phyloP scores from a whole-genome alignment of 30 jellyfish, hydroid and myxozoan genomes.

The Sanderia malayensis region DNA sequence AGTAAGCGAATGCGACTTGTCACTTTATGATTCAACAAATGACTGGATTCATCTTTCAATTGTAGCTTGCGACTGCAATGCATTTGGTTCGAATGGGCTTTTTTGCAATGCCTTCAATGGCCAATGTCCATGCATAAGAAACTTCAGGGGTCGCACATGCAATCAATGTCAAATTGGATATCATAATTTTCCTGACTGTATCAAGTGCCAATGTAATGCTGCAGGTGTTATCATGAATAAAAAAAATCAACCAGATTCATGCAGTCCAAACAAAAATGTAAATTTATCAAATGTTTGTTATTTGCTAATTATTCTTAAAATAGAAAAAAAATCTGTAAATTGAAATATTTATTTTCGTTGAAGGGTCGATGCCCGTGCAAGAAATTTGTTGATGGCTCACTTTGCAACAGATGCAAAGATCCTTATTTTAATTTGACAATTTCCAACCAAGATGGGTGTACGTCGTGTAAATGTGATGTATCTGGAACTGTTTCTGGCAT shows the following conservation, averaged over 20 bases:
- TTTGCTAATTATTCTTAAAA: neutral
- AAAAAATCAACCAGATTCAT: constrained; percentile 46
- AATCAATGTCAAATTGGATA: constrained; percentile 70
- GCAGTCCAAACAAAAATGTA: constrained; percentile 59
- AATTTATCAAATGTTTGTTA: constrained; percentile 1
- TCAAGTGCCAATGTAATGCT: constrained; percentile 65
- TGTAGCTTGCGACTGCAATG: constrained; percentile 69
- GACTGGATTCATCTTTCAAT: neutral
- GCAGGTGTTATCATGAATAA: constrained; percentile 60
- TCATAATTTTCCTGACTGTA: constrained; percentile 58
- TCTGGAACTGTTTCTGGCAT: constrained; percentile 70
- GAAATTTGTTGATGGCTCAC: constrained; percentile 52
- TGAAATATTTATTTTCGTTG: neutral
- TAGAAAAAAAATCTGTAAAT: neutral
- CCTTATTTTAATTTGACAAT: constrained; percentile 32
- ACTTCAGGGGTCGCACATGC: constrained; percentile 74
- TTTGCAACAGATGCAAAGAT: constrained; percentile 71
- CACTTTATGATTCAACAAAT: neutral
- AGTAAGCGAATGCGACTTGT: neutral
- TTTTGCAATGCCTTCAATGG: constrained; percentile 70
- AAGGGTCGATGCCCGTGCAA: constrained; percentile 81
- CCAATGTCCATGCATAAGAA: constrained; percentile 69
- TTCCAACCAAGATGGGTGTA: constrained; percentile 71
- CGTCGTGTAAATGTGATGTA: constrained; percentile 63
- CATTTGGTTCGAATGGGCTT: constrained; percentile 57